Evolutionary conservation across 1,140 invertebrate species (phyloP), one percentile per base, ranked within the genome.

Genomic region (Nylanderia fulva): DNA sequence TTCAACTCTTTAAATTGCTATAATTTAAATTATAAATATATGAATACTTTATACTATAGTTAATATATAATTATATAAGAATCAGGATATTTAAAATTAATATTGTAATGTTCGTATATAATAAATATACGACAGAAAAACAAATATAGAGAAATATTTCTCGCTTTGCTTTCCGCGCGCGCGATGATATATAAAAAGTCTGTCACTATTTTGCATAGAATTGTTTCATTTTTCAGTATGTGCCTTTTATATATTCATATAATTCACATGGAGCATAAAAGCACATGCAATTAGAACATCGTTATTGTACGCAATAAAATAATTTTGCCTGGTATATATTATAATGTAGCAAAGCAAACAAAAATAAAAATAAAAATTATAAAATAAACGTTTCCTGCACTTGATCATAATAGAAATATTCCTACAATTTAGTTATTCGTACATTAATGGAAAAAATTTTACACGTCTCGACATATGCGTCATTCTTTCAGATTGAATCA

Each of bases 331-430:
- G 6, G 27, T 11, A 21, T 18, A 13, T 39, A 63, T 18, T 9
- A 27, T 18, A 45, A 61, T 15, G 18, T 24, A 24, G 18, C 27
- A 11, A 2, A 61, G 9, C 1, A 6, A 27, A 2, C 15, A 27
- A 18, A n/a, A 24, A 11, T 29, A 63, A n/a, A 66, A 77, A 64
- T 68, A 54, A 8, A 79, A 68, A 68, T 54, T 8, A 9, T 68
- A 68, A 66, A 66, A 54, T 18, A 68, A n/a, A 68, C 5, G n/a
- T 21, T 36, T 64, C 68, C 36, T 4, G 54, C 13, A 36, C 52
- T 56, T 13, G 7, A 48, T 48, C 4, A 5, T 48, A 21, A 64
- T 39, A 29, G 8, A 8, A 29, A 33, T 1, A 15, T 0, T 45
- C 15, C n/a, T n/a, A n/a, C 8, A 11, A 1, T 61, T 63, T 63